These are phyloP conservation scores for Orthonychiurus folsomi DNA, from an alignment of 2,888 invertebrate species.

Conservation along the genomic window DNA sequence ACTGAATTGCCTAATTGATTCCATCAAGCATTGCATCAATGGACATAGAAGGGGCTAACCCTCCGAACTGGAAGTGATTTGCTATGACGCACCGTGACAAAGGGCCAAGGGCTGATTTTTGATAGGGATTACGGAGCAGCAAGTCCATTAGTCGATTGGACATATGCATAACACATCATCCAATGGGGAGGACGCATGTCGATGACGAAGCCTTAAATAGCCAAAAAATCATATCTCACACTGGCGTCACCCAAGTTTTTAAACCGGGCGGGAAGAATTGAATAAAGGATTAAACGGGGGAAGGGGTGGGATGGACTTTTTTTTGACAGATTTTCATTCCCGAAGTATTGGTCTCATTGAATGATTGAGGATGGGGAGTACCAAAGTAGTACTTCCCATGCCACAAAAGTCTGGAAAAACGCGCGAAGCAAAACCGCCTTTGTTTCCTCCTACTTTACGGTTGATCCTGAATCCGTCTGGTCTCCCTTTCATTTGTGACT, in stretches of 20 bases:
- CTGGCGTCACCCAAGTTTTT: not conserved
- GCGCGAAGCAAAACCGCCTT: no score
- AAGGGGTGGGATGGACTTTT: not conserved
- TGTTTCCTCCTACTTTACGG: not conserved
- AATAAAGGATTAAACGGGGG: not conserved
- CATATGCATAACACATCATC: not conserved
- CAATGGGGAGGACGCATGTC: not conserved
- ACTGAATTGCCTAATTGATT: slow-evolving; percentile 22
- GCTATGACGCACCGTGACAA: not conserved
- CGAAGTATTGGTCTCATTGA: not conserved
- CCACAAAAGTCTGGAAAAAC: no score
- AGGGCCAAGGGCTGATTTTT: not conserved
- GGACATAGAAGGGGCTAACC: not conserved
- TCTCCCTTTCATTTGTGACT: slow-evolving; percentile 9
- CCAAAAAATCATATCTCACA: not conserved
- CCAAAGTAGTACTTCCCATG: no score
- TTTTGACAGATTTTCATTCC: not conserved
- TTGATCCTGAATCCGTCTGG: not conserved
- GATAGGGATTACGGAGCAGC: not conserved
- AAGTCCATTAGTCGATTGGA: not conserved
- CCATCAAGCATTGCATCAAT: slow-evolving; percentile 11
- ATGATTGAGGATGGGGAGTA: not conserved
- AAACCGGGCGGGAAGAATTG: not conserved
- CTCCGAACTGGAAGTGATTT: not conserved
- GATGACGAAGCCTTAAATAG: not conserved